Evolutionary conservation across 2,113 vertebrate species (phyloP).

Genomic region (Myodes glareolus): DNA sequence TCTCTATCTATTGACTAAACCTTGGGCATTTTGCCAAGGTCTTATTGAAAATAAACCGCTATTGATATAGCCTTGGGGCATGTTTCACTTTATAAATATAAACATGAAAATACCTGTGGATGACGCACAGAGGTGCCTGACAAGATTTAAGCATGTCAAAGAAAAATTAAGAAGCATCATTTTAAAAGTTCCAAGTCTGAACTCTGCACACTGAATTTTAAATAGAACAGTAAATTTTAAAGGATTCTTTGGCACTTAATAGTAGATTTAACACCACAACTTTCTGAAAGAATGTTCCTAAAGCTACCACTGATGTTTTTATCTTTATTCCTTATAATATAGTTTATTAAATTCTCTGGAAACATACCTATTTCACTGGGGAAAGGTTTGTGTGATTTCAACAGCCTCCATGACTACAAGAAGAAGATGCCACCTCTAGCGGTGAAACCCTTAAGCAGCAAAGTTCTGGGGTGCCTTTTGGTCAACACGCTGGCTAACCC

Average conservation of each 20-base stretch:
- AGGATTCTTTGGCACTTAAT: background rate
- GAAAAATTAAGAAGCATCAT: background rate
- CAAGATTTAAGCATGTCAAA: background rate
- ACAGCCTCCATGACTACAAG: background rate
- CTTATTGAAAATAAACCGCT: background rate
- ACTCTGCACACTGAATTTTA: background rate
- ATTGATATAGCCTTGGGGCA: background rate
- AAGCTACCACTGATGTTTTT: background rate
- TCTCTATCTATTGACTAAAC: slow-evolving; percentile 40
- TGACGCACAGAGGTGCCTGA: background rate
- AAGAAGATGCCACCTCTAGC: background rate
- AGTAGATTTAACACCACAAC: background rate
- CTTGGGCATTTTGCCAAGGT: background rate
- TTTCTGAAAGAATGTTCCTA: slow-evolving; percentile 44
- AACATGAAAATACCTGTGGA: background rate
- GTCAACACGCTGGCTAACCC: background rate
- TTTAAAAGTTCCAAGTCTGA: slow-evolving; percentile 33
- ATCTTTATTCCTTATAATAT: slow-evolving; percentile 14
- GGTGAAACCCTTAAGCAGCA: background rate
- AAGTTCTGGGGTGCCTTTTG: background rate
- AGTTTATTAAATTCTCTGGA: background rate
- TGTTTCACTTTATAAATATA: slow-evolving; percentile 25
- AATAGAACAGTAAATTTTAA: background rate
- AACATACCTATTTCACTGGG: background rate
- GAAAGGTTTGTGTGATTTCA: slow-evolving; percentile 34